These are phyloP conservation scores for Typhlichthys eigenmanni DNA, from an alignment of 2,797 vertebrate genomes.

Conservation along the genomic window DNA sequence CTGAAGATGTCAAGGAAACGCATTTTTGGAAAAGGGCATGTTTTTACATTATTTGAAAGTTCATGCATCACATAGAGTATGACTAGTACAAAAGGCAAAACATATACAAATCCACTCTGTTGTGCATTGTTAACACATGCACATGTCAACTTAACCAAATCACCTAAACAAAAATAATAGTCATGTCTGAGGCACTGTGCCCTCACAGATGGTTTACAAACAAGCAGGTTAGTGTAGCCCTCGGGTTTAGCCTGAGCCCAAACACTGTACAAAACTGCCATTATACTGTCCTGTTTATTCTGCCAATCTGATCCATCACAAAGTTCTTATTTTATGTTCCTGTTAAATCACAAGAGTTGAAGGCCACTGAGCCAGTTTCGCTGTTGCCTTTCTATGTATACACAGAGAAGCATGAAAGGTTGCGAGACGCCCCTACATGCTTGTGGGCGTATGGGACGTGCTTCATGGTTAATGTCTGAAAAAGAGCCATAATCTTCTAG, in stretches of 20 bases:
- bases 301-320: slow-evolving; percentile 8
- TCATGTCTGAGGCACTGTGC: slow-evolving; percentile 5
- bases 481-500: slow-evolving; percentile 66
- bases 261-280: slow-evolving; percentile 3
- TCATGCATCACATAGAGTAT: neutral
- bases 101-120: neutral
- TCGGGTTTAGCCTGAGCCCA: neutral
- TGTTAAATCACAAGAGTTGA: slow-evolving; percentile 20
- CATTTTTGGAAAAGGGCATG: slow-evolving; percentile 1
- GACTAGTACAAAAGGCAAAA: neutral
- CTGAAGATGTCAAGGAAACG: neutral
- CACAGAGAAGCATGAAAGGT: slow-evolving; percentile 63
- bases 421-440: slow-evolving; percentile 64
- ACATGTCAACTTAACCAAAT: slow-evolving; percentile 4
- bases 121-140: neutral
- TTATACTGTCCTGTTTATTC: slow-evolving; percentile 20
- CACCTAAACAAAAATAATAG: slow-evolving; percentile 12
- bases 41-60: neutral
- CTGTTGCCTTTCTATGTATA: slow-evolving; percentile 60
- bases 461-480: slow-evolving; percentile 69
- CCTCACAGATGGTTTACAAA: slow-evolving; percentile 23
- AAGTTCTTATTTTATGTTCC: slow-evolving; percentile 47
- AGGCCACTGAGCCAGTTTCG: slow-evolving; percentile 48
- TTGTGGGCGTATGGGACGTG: slow-evolving; percentile 61
- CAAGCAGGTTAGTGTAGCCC: slow-evolving; percentile 4